Evolutionary conservation across 2,113 vertebrate species (phyloP), one percentile per base, ranked within the genome.

Genomic region (Chauna torquata): DNA sequence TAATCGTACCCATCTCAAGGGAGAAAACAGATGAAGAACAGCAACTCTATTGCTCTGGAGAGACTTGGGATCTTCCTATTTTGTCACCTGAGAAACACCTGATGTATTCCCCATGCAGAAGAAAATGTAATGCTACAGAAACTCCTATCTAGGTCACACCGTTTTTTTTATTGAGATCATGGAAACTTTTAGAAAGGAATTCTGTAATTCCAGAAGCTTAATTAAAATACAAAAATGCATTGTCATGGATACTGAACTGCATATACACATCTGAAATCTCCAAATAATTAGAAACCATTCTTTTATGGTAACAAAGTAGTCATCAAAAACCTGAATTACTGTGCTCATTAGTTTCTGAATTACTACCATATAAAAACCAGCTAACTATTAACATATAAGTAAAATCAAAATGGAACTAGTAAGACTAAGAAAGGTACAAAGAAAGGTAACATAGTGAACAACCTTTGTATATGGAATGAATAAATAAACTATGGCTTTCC

Each of bases 141-240:
- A 71, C 54, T 65, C 52, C 45, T 83, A 94, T 97, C 78, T 97
- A 96, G 96, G 95, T 97, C 97, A 97, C 58, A 45, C 38, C 78
- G 58, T 32, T 94, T 93, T 94, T 94, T 86, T 88, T 90, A 91
- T 28, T 81, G 68, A 96, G 94, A 94, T 84, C 91, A 91, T n/a
- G 22, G 38, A 90, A 96, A 97, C 85, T 82, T 94, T 70, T 28
- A 23, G 83, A 96, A 96, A 82, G 52, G 64, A 89, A 78, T 95
- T 92, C 75, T 94, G 28, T 61, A 79, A 72, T 94, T 92, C 68
- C 86, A 70, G 69, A 82, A 87, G 77, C 90, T 89, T 87, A 97
- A 97, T 96, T 97, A 96, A 96, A 86, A 44, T 58, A 75, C 27
- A 96, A 96, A 96, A 96, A 88, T 88, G 91, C 92, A 95, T 69